phyloP scores from a whole-genome alignment of 2,888 invertebrate genomes.

The Galeopsomyia nigrocyanea region DNA sequence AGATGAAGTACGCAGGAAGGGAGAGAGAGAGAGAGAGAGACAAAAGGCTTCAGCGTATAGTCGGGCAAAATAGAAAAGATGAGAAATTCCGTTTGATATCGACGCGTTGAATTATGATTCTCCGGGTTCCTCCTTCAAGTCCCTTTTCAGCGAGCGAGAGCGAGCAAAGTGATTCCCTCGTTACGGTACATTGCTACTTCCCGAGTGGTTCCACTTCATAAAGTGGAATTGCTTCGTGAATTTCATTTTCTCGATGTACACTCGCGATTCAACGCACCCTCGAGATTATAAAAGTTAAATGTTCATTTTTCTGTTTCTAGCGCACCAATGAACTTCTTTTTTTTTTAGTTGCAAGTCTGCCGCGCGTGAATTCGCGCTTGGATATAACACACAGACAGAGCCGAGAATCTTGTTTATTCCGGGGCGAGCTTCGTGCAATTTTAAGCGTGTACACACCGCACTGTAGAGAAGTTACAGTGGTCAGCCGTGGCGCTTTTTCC shows the following conservation, averaged over 20 bases:
- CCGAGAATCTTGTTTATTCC: conserved; percentile 35
- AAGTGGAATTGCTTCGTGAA: conserved; percentile 46
- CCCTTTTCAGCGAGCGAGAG: background rate
- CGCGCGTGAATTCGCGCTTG: too few species aligned
- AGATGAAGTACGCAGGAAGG: background rate
- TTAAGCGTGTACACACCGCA: background rate
- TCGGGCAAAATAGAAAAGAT: conserved; percentile 18
- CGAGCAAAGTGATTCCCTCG: conserved; percentile 38
- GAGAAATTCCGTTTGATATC: conserved; percentile 25
- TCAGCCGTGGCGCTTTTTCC: too few species aligned
- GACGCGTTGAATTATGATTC: conserved; percentile 26
- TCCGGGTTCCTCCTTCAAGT: conserved; percentile 6
- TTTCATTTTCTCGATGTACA: conserved; percentile 36
- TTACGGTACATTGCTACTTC: conserved; percentile 42
- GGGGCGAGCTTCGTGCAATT: background rate
- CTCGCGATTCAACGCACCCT: background rate
- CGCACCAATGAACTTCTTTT: too few species aligned
- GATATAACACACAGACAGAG: too few species aligned
- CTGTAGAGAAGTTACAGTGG: too few species aligned
- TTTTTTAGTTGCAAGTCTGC: too few species aligned
- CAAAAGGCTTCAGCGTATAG: too few species aligned
- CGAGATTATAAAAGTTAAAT: background rate
- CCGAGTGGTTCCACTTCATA: conserved; percentile 46
- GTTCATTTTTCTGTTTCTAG: background rate
- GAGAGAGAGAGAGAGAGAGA: background rate